Evolutionary conservation across 2,797 vertebrate species (phyloP), one percentile per base, ranked within the genome.

Genomic region (Spinus pinus): DNA sequence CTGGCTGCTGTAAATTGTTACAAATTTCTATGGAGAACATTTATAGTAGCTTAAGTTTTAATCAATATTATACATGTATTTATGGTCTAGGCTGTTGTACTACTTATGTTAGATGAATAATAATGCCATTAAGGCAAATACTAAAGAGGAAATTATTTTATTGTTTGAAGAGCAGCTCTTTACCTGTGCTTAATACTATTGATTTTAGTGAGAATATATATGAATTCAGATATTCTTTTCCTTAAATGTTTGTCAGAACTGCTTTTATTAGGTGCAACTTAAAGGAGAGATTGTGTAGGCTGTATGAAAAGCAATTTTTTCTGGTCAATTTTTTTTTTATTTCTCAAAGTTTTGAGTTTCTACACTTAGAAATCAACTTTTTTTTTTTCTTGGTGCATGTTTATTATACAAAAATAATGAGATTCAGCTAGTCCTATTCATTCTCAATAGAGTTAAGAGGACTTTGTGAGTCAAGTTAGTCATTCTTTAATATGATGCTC

Each of bases 11-110:
- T 60, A 92, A 95, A 71, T 90, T 91, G 67, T 75, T 90, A 61
- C 27, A 79, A 57, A 89, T 82, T 86, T 71, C 42, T 90, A 24
- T 86, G 39, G 31, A 83, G 35, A 65, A 22, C 46, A 30, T 85
- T 90, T 90, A 24, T 77, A 65, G 81, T 57, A 41, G 25, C 27
- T 92, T 88, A 92, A 77, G 46, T 84, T 94, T 88, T 93, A 95
- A 89, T 95, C 90, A 78, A 93, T 95, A 86, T 85, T 91, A n/a
- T 80, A 20, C 42, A 47, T 60, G 33, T 90, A 54, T 85, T 90
- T 97, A 61, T 90, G 57, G 57, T 61, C 31, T 69, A 84, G 53
- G 57, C 18, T 49, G 18, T 80, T 80, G 56, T 79, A 73, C 42
- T 91, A 20, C 88, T 94, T 91, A 61, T 33, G 30, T 88, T 82